Conservation (phyloP, 2,797 vertebrate genomes). For the Myiotriccus ornatus region DNA sequence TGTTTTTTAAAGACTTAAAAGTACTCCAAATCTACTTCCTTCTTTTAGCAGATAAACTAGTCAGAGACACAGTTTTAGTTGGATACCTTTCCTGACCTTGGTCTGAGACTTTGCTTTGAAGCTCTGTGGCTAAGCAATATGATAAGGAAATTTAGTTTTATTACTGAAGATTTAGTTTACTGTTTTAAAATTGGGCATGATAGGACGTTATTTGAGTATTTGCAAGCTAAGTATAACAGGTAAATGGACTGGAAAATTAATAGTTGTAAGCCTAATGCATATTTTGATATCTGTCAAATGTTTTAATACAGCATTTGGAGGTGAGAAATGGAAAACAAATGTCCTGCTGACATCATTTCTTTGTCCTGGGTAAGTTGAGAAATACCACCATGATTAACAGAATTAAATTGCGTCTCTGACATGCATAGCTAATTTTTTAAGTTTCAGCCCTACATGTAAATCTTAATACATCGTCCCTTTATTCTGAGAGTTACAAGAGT, state of each 20-base stretch:
- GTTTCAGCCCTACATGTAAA: background rate
- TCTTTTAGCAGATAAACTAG: background rate
- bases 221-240: background rate
- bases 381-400: background rate
- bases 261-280: background rate
- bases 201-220: background rate
- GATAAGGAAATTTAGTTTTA: background rate
- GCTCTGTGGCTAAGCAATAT: background rate
- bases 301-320: conserved; percentile 87
- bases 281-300: conserved; percentile 44
- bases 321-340: conserved; percentile 99
- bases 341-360: conserved; percentile 95
- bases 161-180: background rate
- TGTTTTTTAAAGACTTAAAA: background rate
- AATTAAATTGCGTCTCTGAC: conserved; percentile 17
- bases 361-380: conserved; percentile 90
- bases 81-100: background rate
- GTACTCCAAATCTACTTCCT: background rate
- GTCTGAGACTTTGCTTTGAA: background rate
- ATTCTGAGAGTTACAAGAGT: background rate
- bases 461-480: background rate
- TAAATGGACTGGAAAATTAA: conserved; percentile 42
- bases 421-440: background rate
- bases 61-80: background rate
- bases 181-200: background rate